Percentiles rank a stretch among this genome's conserved stretches.
phyloP scores from a whole-genome alignment of 2,888 invertebrate species.

The Argyresthia albistria region DNA sequence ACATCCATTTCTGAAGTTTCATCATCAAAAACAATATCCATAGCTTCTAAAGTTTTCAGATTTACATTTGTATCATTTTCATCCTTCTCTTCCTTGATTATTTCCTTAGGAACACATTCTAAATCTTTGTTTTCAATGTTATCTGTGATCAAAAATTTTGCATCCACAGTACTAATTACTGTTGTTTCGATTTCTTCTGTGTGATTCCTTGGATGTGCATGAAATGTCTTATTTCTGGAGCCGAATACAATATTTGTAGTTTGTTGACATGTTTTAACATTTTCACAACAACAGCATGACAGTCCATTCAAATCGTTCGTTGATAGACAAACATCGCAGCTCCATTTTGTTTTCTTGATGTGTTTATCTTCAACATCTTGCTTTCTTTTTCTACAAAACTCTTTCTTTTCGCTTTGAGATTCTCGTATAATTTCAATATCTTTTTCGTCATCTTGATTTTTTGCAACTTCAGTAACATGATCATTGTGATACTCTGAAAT shows the following conservation, averaged over 20 bases:
- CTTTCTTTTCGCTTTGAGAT: background rate
- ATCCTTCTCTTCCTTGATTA: too few species aligned
- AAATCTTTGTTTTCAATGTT: too few species aligned
- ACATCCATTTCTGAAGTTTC: background rate
- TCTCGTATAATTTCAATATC: background rate
- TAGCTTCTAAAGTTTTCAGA: too few species aligned
- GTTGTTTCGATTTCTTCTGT: too few species aligned
- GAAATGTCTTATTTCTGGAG: too few species aligned
- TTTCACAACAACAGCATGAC: constrained; percentile 34
- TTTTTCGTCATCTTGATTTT: background rate
- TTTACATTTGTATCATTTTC: too few species aligned
- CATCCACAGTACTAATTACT: too few species aligned
- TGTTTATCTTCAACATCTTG: background rate
- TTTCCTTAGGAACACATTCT: too few species aligned
- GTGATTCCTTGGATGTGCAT: too few species aligned
- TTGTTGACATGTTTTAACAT: background rate
- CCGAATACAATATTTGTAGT: background rate
- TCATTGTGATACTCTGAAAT: too few species aligned
- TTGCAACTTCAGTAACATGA: too few species aligned
- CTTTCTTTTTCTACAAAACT: constrained; percentile 10
- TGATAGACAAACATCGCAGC: constrained; percentile 33
- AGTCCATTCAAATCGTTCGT: constrained; percentile 21
- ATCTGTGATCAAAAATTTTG: too few species aligned
- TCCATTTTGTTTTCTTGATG: constrained; percentile 23
- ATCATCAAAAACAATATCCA: background rate